Conservation (phyloP, 2,888 invertebrate species). For the Trichacis sp. region DNA sequence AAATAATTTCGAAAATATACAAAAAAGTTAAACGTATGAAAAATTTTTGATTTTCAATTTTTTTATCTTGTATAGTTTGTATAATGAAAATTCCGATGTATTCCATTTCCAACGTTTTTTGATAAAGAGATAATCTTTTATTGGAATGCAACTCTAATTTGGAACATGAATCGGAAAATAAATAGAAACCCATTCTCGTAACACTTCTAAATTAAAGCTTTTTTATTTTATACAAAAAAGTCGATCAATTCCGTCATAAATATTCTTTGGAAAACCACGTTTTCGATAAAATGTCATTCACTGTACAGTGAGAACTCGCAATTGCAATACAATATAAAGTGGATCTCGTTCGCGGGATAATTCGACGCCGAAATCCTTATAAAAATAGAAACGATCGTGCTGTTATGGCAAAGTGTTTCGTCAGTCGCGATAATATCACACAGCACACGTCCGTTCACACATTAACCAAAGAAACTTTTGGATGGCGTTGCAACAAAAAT, state of each 20-base stretch:
- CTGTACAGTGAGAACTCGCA: background rate
- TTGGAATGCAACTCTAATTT: too few relatives aligned
- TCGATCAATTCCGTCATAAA: constrained; percentile 16
- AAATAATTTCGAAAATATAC: too few relatives aligned
- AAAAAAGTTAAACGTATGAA: too few relatives aligned
- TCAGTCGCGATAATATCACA: constrained; percentile 23
- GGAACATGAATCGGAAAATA: too few relatives aligned
- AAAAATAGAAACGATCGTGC: background rate
- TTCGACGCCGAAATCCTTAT: background rate
- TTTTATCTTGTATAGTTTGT: too few relatives aligned
- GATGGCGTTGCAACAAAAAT: background rate
- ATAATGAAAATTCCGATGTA: too few relatives aligned
- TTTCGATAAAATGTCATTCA: constrained; percentile 4
- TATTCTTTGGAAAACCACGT: constrained; percentile 31
- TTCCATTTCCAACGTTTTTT: too few relatives aligned
- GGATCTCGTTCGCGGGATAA: background rate
- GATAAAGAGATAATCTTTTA: too few relatives aligned
- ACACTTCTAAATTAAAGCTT: background rate
- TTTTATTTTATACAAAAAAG: constrained; percentile 3
- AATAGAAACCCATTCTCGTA: background rate
- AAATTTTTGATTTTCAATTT: too few relatives aligned
- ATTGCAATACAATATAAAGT: background rate
- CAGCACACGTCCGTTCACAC: constrained; percentile 13
- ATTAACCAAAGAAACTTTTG: constrained; percentile 16
- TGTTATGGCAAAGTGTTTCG: constrained; percentile 17